Percentiles rank a stretch among this genome's conserved stretches.
phyloP scores from a whole-genome alignment of 2,888 invertebrate genomes.

The Diabrotica balteata region DNA sequence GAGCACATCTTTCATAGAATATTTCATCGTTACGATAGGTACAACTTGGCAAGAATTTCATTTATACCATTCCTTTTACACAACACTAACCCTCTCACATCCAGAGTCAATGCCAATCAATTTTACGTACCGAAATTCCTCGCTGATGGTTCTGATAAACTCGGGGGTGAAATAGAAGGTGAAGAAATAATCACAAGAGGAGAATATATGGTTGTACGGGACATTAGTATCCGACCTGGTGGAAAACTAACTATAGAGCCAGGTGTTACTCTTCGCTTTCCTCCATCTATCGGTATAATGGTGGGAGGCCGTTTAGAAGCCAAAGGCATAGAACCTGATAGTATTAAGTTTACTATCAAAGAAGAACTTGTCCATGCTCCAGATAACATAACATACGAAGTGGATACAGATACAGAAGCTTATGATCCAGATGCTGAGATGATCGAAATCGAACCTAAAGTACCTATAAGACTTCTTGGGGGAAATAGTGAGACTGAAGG shows the following conservation, averaged over 20 bases:
- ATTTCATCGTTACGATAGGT: slow-evolving; percentile 89
- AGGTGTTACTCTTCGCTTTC: slow-evolving; percentile 89
- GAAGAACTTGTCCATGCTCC: slow-evolving; percentile 73
- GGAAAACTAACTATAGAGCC: slow-evolving; percentile 87
- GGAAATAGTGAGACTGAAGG: slow-evolving; percentile 86
- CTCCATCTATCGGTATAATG: slow-evolving; percentile 94
- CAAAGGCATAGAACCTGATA: slow-evolving; percentile 78
- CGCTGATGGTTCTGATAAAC: slow-evolving; percentile 68
- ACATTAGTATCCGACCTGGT: slow-evolving; percentile 94
- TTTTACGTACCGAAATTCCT: slow-evolving; percentile 82
- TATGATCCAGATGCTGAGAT: slow-evolving; percentile 65
- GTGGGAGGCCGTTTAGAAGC: slow-evolving; percentile 91
- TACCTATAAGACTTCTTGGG: slow-evolving; percentile 81
- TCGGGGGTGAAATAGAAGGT: slow-evolving; percentile 94
- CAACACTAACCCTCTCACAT: slow-evolving; percentile 87
- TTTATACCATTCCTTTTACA: slow-evolving; percentile 92
- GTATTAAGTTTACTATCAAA: slow-evolving; percentile 80
- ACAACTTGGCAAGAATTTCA: slow-evolving; percentile 90
- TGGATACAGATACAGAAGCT: slow-evolving; percentile 61
- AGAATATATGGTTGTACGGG: slow-evolving; percentile 89
- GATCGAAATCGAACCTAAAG: slow-evolving; percentile 67
- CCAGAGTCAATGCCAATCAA: slow-evolving; percentile 78
- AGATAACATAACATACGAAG: slow-evolving; percentile 69
- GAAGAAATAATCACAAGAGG: slow-evolving; percentile 82
- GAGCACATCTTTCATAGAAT: slow-evolving; percentile 76